These are phyloP conservation scores for Malacoraja senta DNA, from an alignment of 2,797 vertebrate species.

Conservation along the genomic window DNA sequence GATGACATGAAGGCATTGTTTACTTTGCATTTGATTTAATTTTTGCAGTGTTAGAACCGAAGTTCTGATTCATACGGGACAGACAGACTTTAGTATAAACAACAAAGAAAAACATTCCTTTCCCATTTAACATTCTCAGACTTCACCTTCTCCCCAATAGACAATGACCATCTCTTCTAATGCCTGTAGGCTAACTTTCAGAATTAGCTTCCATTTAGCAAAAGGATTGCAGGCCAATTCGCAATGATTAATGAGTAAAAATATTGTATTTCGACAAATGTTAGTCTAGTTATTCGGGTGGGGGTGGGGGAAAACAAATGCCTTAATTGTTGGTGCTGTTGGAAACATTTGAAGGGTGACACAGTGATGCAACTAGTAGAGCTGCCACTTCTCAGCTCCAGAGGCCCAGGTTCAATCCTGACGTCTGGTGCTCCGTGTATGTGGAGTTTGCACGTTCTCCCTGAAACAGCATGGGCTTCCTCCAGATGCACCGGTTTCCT, in stretches of 20 bases:
- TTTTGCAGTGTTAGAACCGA: not conserved
- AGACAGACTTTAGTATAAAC: conserved; percentile 23
- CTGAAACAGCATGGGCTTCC: no score
- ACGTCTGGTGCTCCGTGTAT: no score
- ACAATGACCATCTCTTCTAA: not conserved
- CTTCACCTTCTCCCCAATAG: not conserved
- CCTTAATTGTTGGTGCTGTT: no score
- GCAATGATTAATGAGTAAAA: not conserved
- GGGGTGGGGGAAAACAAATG: no score
- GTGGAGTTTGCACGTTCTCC: no score
- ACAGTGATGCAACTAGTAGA: no score
- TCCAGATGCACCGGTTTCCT: no score
- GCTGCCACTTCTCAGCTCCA: no score
- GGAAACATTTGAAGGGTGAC: no score
- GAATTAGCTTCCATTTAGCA: not conserved
- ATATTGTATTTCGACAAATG: no score
- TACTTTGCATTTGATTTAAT: conserved; percentile 33
- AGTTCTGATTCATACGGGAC: not conserved
- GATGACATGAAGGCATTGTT: conserved; percentile 33
- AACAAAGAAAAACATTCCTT: conserved; percentile 19
- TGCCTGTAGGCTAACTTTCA: not conserved
- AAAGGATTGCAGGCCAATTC: not conserved
- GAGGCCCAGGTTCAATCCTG: no score
- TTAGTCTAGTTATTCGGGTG: no score
- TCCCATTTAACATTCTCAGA: not conserved